phyloP scores from a whole-genome alignment of 2,888 invertebrate genomes.

The Netelia melanura region DNA sequence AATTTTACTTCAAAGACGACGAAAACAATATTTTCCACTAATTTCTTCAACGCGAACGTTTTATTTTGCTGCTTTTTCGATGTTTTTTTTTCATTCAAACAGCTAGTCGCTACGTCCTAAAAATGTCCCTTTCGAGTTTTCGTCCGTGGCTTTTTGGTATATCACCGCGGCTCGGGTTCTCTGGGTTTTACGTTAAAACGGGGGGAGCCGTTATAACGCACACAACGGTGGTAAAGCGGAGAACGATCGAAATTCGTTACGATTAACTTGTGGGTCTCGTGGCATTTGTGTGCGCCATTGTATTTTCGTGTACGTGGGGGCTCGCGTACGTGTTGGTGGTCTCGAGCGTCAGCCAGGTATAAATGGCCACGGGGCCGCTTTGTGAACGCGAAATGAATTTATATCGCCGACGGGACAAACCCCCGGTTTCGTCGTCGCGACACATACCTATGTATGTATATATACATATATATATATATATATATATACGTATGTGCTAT shows the following conservation, averaged over 20 bases:
- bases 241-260: slow-evolving; percentile 62
- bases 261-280: slow-evolving; percentile 54
- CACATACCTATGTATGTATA: slow-evolving; percentile 37
- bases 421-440: slow-evolving; percentile 51
- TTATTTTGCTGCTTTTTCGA: not conserved
- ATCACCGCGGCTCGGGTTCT: not conserved
- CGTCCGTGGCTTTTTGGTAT: not conserved
- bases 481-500: not conserved
- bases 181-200: slow-evolving; percentile 66
- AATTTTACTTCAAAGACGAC: not conserved
- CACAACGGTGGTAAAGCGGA: not conserved
- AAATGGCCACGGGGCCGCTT: slow-evolving; percentile 83
- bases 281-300: slow-evolving; percentile 21
- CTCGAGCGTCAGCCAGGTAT: slow-evolving; percentile 83
- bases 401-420: slow-evolving; percentile 76
- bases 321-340: slow-evolving; percentile 69
- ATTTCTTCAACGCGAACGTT: not conserved
- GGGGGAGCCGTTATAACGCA: slow-evolving; percentile 54
- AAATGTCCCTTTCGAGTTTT: slow-evolving; percentile 2
- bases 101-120: not conserved
- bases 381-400: slow-evolving; percentile 82
- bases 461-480: slow-evolving; percentile 9
- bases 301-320: slow-evolving; percentile 5
- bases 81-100: not conserved
- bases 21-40: not conserved